Evolutionary conservation across 2,797 vertebrate genomes (phyloP), one percentile per base, ranked within the genome.

Genomic region (Kryptolebias ocellatus): DNA sequence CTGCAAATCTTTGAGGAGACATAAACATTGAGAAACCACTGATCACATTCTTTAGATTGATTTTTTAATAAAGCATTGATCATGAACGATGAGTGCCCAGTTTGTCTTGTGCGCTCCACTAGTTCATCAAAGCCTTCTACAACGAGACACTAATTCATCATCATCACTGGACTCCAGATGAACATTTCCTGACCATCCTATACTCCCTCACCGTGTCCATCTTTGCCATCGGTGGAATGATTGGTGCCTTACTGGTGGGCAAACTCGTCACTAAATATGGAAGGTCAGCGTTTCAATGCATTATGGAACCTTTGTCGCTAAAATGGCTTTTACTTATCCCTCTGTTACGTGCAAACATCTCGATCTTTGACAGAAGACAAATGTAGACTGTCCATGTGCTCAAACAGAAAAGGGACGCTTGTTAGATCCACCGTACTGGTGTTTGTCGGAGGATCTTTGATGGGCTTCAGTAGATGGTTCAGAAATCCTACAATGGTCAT

Each of bases 81-180:
- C 11, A 11, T 1, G 37, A 39, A 39, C 11, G 37, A 31, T 31
- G 4, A 31, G 31, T 31, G 31, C 31, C 31, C 31, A 39, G 37
- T 10, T 39, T 39, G 10, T 10, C 0, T n/a, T 53, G 42, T 29
- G 28, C 16, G 39, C 17, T 31, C 47, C 51, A 49, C 24, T 86
- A 98, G 96, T 91, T 96, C 83, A 94, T 98, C 71, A 98, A 96
- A 91, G 84, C 91, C 17, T 98, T 98, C 92, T 98, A 95, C 85
- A 97, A 98, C 0, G 53, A 92, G 67, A 96, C 95, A 0, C 90
- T 95, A 82, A 59, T 84, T 15, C 86, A 79, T 60, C 83, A 87
- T 0, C 93, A 93, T 0, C 88, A 93, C 4, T 87, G 80, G 0
- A 73, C 72, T 64, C 79, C 94, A 66, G 86, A 83, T 1, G 84